Conservation (phyloP, 2,888 invertebrate genomes). For the Xestia sexstrigata region DNA sequence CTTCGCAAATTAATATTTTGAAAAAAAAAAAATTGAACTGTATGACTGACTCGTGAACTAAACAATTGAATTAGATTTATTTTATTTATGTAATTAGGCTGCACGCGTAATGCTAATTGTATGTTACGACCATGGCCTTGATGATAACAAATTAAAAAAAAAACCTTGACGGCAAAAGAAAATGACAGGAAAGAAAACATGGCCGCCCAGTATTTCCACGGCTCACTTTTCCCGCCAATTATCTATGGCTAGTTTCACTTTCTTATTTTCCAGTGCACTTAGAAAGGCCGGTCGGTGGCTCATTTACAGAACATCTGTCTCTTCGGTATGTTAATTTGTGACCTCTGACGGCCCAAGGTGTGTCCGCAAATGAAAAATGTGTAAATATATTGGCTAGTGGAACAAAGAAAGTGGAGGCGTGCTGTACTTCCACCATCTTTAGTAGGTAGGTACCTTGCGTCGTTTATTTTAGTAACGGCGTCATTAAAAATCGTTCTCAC, state of each 20-base stretch:
- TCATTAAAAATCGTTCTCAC: slow-evolving; percentile 44
- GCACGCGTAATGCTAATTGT: slow-evolving; percentile 12
- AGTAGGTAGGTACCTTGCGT: slow-evolving; percentile 11
- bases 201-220: slow-evolving; percentile 72
- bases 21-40: slow-evolving; percentile 9
- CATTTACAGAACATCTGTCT: slow-evolving; percentile 67
- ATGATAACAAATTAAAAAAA: slow-evolving; percentile 15
- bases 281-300: slow-evolving; percentile 63
- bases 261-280: slow-evolving; percentile 77
- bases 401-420: slow-evolving; percentile 70
- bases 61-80: slow-evolving; percentile 23
- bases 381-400: slow-evolving; percentile 68
- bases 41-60: neutral
- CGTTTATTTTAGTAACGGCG: slow-evolving; percentile 22
- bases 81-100: slow-evolving; percentile 21
- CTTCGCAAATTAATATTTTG: neutral
- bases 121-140: slow-evolving; percentile 19
- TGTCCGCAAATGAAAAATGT: slow-evolving; percentile 71
- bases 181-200: slow-evolving; percentile 83
- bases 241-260: slow-evolving; percentile 82
- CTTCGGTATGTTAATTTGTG: slow-evolving; percentile 73
- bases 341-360: slow-evolving; percentile 67
- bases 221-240: slow-evolving; percentile 83
- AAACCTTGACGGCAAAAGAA: slow-evolving; percentile 52
- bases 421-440: slow-evolving; percentile 20